phyloP scores from a whole-genome alignment of 2,797 vertebrate species.

The Sebastes kiyomatsui region DNA sequence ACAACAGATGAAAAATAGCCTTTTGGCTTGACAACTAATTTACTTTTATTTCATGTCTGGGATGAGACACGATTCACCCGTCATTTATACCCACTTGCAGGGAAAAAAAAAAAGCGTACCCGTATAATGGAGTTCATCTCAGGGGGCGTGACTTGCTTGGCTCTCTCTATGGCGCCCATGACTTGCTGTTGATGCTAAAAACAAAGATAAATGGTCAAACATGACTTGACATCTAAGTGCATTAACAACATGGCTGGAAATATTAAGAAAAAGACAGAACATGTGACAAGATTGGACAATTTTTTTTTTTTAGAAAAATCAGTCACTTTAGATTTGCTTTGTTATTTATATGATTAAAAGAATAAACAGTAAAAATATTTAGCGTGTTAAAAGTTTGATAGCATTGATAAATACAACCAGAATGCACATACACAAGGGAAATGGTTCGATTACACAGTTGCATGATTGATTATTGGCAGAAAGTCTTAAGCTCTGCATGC shows the following conservation, averaged over 20 bases:
- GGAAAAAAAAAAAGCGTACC: constrained; percentile 38
- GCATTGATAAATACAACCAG: background rate
- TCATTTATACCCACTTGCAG: background rate
- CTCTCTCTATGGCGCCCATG: constrained; percentile 95
- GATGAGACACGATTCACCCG: background rate
- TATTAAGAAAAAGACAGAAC: background rate
- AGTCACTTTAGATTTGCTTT: background rate
- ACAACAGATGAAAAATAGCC: background rate
- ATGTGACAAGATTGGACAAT: background rate
- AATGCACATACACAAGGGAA: background rate
- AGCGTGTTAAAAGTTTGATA: background rate
- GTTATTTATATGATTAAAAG: background rate
- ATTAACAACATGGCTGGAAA: background rate
- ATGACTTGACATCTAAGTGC: background rate
- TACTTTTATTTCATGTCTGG: background rate
- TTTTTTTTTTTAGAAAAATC: background rate
- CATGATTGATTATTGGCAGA: background rate
- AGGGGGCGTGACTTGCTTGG: constrained; percentile 97
- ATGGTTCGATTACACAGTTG: background rate
- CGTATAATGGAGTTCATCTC: constrained; percentile 97
- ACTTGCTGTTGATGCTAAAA: constrained; percentile 84
- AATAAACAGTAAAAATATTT: background rate
- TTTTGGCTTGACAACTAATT: background rate
- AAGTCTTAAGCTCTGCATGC: background rate
- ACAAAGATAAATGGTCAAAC: background rate